Conservation (phyloP, 1,140 invertebrate species). For the Conus betulinus region DNA sequence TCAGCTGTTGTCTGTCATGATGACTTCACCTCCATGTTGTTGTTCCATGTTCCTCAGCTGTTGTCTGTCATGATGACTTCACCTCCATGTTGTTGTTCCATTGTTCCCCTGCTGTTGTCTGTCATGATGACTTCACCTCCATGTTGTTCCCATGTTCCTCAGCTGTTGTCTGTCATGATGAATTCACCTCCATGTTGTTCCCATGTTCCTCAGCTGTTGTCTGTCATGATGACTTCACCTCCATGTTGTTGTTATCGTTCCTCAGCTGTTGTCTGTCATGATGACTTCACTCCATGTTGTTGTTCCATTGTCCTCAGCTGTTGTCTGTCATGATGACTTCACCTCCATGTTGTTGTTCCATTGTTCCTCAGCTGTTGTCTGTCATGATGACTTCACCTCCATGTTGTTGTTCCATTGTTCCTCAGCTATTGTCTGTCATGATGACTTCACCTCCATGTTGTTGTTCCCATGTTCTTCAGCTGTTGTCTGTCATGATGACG, state of each 20-base stretch:
- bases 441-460: constrained; percentile 75
- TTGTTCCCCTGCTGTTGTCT: constrained; percentile 78
- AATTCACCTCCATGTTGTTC: constrained; percentile 58
- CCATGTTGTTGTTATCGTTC: constrained; percentile 25
- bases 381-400: constrained; percentile 79
- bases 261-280: constrained; percentile 79
- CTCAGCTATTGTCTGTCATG: constrained; percentile 79
- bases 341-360: neutral
- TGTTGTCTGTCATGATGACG: constrained; percentile 80
- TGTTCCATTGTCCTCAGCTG: constrained; percentile 71
- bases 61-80: constrained; percentile 80
- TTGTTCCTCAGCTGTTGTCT: constrained; percentile 77
- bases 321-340: constrained; percentile 80
- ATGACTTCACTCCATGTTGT: constrained; percentile 72
- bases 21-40: constrained; percentile 73
- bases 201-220: constrained; percentile 77
- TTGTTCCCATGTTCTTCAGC: constrained; percentile 66
- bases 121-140: constrained; percentile 78
- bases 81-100: neutral
- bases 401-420: constrained; percentile 34
- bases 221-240: constrained; percentile 78
- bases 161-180: constrained; percentile 80
- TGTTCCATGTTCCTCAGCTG: constrained; percentile 72
- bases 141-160: constrained; percentile 4
- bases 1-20: constrained; percentile 79